Conservation (phyloP, 2,797 vertebrate species). For the Gambusia yucatana region DNA sequence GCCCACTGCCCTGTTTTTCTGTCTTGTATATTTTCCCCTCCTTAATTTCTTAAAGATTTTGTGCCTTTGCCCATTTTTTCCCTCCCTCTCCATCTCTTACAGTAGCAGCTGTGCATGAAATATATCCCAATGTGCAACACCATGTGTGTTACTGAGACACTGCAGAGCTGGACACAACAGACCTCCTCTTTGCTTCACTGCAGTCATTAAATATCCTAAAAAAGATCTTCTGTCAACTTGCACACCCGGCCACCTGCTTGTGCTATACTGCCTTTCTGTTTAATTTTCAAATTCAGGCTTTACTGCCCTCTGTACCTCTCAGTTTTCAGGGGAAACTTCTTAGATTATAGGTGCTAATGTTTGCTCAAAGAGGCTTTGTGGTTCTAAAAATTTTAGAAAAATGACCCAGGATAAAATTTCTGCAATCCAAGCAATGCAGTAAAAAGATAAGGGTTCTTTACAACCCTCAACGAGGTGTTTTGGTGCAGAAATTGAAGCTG, state of each 20-base stretch:
- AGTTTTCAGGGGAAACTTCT: constrained; percentile 22
- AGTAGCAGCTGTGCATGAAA: constrained; percentile 63
- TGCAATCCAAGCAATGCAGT: not conserved
- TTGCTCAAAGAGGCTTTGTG: constrained; percentile 9
- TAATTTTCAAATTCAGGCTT: constrained; percentile 49
- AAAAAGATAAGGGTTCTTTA: not conserved
- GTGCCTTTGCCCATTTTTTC: constrained; percentile 28
- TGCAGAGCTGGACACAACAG: constrained; percentile 61
- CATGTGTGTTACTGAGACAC: constrained; percentile 46
- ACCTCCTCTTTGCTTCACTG: constrained; percentile 58
- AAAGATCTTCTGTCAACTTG: constrained; percentile 51
- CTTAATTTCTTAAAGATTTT: constrained; percentile 33
- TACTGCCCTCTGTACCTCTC: constrained; percentile 38
- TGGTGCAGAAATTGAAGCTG: not conserved
- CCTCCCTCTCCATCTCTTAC: constrained; percentile 44
- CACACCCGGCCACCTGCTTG: constrained; percentile 44
- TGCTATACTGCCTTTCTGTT: constrained; percentile 27
- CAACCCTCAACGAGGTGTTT: not conserved
- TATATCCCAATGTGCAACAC: constrained; percentile 32
- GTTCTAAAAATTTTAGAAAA: not conserved
- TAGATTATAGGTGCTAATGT: constrained; percentile 16
- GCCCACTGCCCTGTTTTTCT: not conserved
- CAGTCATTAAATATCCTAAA: constrained; percentile 65
- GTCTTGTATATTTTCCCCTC: constrained; percentile 3
- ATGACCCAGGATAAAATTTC: not conserved